Evolutionary conservation across 1,140 invertebrate genomes (phyloP).

Genomic region (Choristoneura fumiferana): DNA sequence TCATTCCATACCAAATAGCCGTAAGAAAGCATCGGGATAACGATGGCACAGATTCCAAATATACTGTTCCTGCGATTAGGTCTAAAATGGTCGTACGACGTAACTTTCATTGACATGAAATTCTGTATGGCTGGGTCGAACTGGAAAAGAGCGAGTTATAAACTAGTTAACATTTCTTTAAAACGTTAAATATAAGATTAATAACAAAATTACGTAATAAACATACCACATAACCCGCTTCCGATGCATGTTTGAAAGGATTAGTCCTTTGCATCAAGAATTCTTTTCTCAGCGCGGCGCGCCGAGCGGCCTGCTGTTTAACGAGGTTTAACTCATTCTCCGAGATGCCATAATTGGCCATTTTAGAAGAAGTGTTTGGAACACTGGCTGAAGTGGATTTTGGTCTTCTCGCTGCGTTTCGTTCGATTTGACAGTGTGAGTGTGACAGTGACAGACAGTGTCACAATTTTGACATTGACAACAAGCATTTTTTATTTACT

Average conservation of each 20-base stretch:
- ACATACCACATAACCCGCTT: constrained; percentile 71
- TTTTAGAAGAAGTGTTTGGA: constrained; percentile 32
- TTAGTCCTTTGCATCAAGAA: constrained; percentile 84
- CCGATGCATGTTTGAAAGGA: constrained; percentile 78
- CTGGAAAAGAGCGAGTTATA: constrained; percentile 74
- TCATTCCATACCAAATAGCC: constrained; percentile 77
- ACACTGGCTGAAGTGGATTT: constrained; percentile 9
- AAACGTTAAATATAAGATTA: constrained; percentile 2
- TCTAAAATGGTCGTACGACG: constrained; percentile 83
- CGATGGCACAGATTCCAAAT: constrained; percentile 74
- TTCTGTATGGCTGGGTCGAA: constrained; percentile 87
- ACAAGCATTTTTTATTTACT: too few relatives aligned
- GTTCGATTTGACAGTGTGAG: constrained; percentile 20
- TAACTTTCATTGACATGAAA: constrained; percentile 83
- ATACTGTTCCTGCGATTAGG: constrained; percentile 80
- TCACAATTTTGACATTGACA: too few relatives aligned
- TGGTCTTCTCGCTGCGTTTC: background rate
- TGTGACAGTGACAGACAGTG: background rate
- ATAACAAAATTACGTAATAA: constrained; percentile 67
- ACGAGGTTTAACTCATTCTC: constrained; percentile 69
- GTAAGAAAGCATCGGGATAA: constrained; percentile 80
- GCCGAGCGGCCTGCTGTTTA: constrained; percentile 79
- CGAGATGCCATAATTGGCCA: constrained; percentile 70
- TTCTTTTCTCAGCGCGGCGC: constrained; percentile 79
- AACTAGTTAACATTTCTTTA: constrained; percentile 17